Conservation (phyloP, 1,140 invertebrate genomes). For the Anastrepha obliqua region DNA sequence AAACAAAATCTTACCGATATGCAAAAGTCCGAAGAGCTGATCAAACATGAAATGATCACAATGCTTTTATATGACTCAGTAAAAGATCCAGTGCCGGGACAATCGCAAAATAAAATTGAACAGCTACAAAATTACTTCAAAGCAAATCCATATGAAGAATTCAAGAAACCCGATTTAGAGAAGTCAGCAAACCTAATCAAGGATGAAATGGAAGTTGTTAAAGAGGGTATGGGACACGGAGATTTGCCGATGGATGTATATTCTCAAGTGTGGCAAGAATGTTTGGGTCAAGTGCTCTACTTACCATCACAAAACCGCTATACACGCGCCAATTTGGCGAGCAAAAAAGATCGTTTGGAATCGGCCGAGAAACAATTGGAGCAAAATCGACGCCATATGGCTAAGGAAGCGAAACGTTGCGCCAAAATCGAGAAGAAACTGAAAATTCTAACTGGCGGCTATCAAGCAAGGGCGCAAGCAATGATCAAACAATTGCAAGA, state of each 20-base stretch:
- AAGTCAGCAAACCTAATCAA: constrained; percentile 82
- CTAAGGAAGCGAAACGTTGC: constrained; percentile 94
- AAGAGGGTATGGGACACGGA: constrained; percentile 95
- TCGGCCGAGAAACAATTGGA: constrained; percentile 94
- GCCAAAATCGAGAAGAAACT: constrained; percentile 99
- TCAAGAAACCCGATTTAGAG: constrained; percentile 82
- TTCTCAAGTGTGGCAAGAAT: constrained; percentile 98
- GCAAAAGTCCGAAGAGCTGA: constrained; percentile 96
- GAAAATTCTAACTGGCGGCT: constrained; percentile 93
- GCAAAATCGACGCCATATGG: constrained; percentile 95
- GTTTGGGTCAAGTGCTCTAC: constrained; percentile 90
- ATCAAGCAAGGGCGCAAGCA: constrained; percentile 88
- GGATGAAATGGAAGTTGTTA: constrained; percentile 92
- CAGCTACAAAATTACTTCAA: constrained; percentile 83
- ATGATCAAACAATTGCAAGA: constrained; percentile 94
- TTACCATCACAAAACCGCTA: constrained; percentile 92
- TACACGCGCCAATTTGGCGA: constrained; percentile 94
- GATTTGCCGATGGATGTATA: constrained; percentile 94
- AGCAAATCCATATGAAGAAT: constrained; percentile 88
- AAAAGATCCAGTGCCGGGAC: constrained; percentile 78
- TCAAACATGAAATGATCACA: constrained; percentile 97
- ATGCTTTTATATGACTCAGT: constrained; percentile 95
- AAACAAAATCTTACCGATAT: constrained; percentile 88
- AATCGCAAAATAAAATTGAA: constrained; percentile 74
- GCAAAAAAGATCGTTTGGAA: constrained; percentile 96